These are phyloP conservation scores for Plagodis dolabraria DNA, from an alignment of 2,888 invertebrate species.

Conservation along the genomic window DNA sequence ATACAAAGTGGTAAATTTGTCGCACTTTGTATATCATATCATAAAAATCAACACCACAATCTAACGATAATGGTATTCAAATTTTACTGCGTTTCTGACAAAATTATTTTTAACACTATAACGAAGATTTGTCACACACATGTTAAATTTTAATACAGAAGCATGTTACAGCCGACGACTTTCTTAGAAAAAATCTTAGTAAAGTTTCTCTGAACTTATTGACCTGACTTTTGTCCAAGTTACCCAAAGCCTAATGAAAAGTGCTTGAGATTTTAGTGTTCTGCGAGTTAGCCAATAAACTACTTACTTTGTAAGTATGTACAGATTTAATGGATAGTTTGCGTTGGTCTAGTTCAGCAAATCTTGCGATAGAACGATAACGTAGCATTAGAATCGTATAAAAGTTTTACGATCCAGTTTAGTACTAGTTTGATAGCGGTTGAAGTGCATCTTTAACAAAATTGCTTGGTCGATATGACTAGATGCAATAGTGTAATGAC, in stretches of 20 bases:
- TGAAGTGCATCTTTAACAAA: slow-evolving; percentile 19
- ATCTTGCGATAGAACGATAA: slow-evolving; percentile 18
- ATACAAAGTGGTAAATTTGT: slow-evolving; percentile 21
- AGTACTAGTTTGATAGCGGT: slow-evolving; percentile 15
- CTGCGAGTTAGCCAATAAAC: slow-evolving; percentile 26
- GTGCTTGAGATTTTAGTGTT: slow-evolving; percentile 16
- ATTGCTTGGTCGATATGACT: slow-evolving; percentile 15
- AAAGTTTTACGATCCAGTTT: slow-evolving; percentile 20
- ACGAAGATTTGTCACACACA: slow-evolving; percentile 30
- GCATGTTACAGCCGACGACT: slow-evolving; percentile 9
- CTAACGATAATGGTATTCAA: slow-evolving; percentile 26
- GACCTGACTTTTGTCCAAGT: slow-evolving; percentile 5
- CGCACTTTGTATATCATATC: slow-evolving; percentile 15
- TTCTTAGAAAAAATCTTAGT: slow-evolving; percentile 27
- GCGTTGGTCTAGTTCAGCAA: slow-evolving; percentile 16
- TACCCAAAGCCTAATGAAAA: slow-evolving; percentile 20
- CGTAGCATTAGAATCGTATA: slow-evolving; percentile 24
- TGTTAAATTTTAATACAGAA: slow-evolving; percentile 35
- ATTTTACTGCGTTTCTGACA: slow-evolving; percentile 20
- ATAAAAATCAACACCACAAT: slow-evolving; percentile 11
- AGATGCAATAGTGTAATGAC: slow-evolving; percentile 13
- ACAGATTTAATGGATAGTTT: slow-evolving; percentile 12
- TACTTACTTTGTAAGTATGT: slow-evolving; percentile 27
- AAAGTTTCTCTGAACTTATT: slow-evolving; percentile 25
- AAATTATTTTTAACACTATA: slow-evolving; percentile 30